These are phyloP conservation scores for Trogon melanurus DNA, from an alignment of 2,113 vertebrate genomes.

Conservation along the genomic window DNA sequence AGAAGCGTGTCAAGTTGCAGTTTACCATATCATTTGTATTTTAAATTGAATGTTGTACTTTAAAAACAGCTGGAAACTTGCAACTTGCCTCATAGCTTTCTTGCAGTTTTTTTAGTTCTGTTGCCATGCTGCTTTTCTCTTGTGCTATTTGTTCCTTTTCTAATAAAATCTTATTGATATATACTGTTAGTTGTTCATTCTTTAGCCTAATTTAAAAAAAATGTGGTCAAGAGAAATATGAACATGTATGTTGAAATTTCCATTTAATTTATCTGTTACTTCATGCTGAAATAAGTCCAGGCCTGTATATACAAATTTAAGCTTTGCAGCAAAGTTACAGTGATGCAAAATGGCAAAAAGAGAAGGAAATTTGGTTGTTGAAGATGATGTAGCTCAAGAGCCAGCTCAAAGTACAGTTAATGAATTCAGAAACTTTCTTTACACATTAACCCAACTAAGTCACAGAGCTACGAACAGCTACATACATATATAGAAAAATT, in stretches of 20 bases:
- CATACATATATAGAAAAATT: background rate
- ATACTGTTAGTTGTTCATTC: slow-evolving; percentile 74
- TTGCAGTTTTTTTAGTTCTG: slow-evolving; percentile 75
- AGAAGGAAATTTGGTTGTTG: background rate
- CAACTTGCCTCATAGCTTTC: slow-evolving; percentile 78
- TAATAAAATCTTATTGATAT: slow-evolving; percentile 74
- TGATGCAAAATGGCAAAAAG: background rate
- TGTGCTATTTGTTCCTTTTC: slow-evolving; percentile 79
- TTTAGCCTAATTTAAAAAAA: slow-evolving; percentile 75
- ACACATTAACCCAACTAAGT: background rate
- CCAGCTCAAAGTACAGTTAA: background rate
- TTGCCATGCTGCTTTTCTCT: slow-evolving; percentile 65
- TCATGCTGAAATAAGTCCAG: background rate
- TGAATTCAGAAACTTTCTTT: background rate
- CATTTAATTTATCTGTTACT: background rate
- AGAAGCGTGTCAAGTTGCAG: background rate
- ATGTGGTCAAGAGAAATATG: background rate
- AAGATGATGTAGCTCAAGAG: background rate
- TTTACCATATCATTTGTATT: background rate
- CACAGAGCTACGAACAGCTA: background rate
- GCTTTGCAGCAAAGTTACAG: background rate
- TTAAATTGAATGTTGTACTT: background rate
- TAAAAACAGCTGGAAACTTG: background rate
- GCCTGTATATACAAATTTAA: background rate
- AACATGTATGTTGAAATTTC: background rate